Conservation (phyloP, 1,140 invertebrate species). For the Steinernema feltiae region DNA sequence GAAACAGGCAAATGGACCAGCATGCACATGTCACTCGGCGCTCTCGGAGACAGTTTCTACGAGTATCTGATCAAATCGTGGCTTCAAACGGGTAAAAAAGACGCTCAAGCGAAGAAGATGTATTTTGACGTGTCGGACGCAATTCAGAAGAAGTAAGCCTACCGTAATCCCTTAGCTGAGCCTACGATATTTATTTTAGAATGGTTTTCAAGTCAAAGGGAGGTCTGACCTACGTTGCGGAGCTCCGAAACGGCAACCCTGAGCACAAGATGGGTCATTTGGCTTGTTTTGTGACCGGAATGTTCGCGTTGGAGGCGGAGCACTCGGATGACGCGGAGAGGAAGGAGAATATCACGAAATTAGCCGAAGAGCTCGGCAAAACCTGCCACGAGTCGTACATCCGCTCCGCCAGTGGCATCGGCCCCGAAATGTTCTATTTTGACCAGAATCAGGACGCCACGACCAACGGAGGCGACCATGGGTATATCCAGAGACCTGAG, state of each 20-base stretch:
- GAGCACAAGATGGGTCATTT: conserved; percentile 98
- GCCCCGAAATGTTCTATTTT: conserved; percentile 52
- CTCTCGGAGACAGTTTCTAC: conserved; percentile 94
- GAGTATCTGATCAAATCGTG: conserved; percentile 95
- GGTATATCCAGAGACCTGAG: conserved; percentile 92
- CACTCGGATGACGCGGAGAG: conserved; percentile 68
- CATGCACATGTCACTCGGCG: conserved; percentile 88
- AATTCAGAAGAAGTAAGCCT: conserved; percentile 40
- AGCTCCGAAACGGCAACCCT: conserved; percentile 80
- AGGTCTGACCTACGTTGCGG: conserved; percentile 71
- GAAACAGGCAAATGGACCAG: conserved; percentile 90
- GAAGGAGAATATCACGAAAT: conserved; percentile 72
- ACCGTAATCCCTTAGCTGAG: not conserved
- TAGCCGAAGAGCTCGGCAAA: conserved; percentile 80
- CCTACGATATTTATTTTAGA: conserved; percentile 13
- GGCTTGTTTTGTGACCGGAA: conserved; percentile 88
- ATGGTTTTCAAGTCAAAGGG: conserved; percentile 43
- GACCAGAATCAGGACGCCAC: conserved; percentile 39
- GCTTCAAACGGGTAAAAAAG: conserved; percentile 74
- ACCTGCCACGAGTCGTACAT: conserved; percentile 96
- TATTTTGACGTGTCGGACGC: conserved; percentile 74
- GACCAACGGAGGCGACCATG: conserved; percentile 35
- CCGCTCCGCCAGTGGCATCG: conserved; percentile 59
- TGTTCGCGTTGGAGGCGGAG: conserved; percentile 81
- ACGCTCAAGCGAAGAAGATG: conserved; percentile 80